Percentiles rank a stretch among this genome's conserved stretches.
These are phyloP conservation scores for Campopleginae sp. DNA, from an alignment of 2,888 invertebrate species.

Conservation along the genomic window DNA sequence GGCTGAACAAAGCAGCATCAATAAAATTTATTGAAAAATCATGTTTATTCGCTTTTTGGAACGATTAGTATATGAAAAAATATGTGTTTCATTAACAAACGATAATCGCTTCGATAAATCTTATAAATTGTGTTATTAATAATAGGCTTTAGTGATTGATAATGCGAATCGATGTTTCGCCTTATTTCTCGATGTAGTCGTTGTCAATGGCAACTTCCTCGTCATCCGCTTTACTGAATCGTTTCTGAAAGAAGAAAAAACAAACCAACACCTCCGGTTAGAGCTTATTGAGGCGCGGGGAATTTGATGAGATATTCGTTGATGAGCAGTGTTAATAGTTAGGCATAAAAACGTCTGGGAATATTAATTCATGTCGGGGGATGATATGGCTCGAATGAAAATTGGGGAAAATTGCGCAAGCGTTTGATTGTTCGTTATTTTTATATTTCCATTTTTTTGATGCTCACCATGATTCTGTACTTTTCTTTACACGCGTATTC, in stretches of 20 bases:
- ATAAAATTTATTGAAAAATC: not conserved
- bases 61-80: slow-evolving; percentile 42
- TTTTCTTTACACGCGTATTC: slow-evolving; percentile 93
- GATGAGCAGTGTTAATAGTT: slow-evolving; percentile 58
- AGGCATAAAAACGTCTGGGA: not conserved
- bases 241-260: slow-evolving; percentile 85
- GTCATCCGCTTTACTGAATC: slow-evolving; percentile 82
- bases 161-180: slow-evolving; percentile 58
- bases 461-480: slow-evolving; percentile 90
- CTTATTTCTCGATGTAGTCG: slow-evolving; percentile 79
- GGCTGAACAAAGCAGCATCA: not conserved
- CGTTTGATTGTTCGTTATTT: not conserved
- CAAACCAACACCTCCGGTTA: slow-evolving; percentile 79
- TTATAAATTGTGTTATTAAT: slow-evolving; percentile 47
- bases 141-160: slow-evolving; percentile 35
- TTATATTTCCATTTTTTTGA: not conserved
- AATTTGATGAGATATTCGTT: slow-evolving; percentile 17
- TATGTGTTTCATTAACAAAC: slow-evolving; percentile 7
- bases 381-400: slow-evolving; percentile 1
- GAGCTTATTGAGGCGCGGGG: slow-evolving; percentile 42
- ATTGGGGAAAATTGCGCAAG: not conserved
- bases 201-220: slow-evolving; percentile 75
- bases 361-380: not conserved
- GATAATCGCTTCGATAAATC: slow-evolving; percentile 25
- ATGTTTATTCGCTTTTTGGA: slow-evolving; percentile 12